phyloP scores from a whole-genome alignment of 2,797 vertebrate species.

The Clarias fuscus region DNA sequence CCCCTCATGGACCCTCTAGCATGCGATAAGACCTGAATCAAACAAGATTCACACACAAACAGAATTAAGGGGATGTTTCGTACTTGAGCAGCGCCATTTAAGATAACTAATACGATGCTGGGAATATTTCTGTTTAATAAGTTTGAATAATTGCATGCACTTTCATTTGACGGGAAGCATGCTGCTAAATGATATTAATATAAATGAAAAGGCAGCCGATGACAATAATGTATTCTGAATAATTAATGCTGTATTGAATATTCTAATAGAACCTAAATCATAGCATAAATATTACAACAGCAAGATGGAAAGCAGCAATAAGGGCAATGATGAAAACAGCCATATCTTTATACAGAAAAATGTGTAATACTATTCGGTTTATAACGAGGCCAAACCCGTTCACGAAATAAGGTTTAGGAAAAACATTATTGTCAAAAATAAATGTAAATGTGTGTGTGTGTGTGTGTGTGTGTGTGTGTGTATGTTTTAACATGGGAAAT shows the following conservation, averaged over 20 bases:
- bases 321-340: not conserved
- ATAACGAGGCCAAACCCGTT: not conserved
- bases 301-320: constrained; percentile 18
- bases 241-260: constrained; percentile 9
- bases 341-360: constrained; percentile 1
- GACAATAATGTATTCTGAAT: constrained; percentile 23
- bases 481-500: not conserved
- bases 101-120: constrained; percentile 17
- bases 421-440: not conserved
- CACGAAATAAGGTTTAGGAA: not conserved
- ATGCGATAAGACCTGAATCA: not conserved
- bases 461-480: too few species aligned
- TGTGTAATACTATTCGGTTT: not conserved
- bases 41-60: not conserved
- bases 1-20: not conserved
- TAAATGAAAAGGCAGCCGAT: constrained; percentile 13
- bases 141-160: constrained; percentile 21
- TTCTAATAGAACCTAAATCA: constrained; percentile 23
- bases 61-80: not conserved
- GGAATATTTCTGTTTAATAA: constrained; percentile 16
- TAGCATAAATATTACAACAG: constrained; percentile 18
- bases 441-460: not conserved
- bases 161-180: constrained; percentile 27
- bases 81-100: constrained; percentile 20
- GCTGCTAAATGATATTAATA: constrained; percentile 22